Base-by-base conservation (phyloP, 2,888 invertebrate genomes). In the Lingula anatina region DNA sequence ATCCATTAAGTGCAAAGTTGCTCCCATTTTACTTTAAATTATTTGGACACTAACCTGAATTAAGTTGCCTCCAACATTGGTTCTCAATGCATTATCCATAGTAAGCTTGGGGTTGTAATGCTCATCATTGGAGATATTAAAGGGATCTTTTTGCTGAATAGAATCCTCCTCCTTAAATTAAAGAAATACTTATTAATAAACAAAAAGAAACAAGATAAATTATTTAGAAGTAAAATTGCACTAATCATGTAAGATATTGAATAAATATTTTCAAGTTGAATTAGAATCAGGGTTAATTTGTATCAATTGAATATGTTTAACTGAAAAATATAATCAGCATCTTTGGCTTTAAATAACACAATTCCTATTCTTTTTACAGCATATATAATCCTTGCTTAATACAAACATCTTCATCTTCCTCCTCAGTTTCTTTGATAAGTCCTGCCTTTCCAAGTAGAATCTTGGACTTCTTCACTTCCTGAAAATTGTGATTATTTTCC, bases 121-220 rank as follows among this genome's bases (percentile, higher is more conserved):
- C 84, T 93, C 90, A 72, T 99, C 99, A 78, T 97, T 97, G 1
- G 95, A 95, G 57, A 99, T 88, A 74, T 99, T 99, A 79, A 95
- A 97, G 0, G 95, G 94, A 83, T 99, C 97, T 61, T 92, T 82
- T 67, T 92, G 59, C 46, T 62, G 63, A 12, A 64, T 39, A n/a
- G 45, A 28, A 7, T 49, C 46, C 39, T 63, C 62, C 50, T 61
- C 44, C n/a, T n/a, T n/a, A n/a, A n/a, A n/a, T n/a, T n/a, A n/a
- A 18, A 38, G 20, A 44, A 9, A 42, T 24, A 20, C 12, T 39
- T 7, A 28, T 44, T 12, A 5, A 39, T 39, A 18, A 39, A 9
- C 9, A 46, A 23, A 37, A 38, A 36, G 20, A 9, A 15, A 36
- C 43, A 24, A 43, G 5, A 25, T 7, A 18, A 12, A 12, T 39